phyloP scores from a whole-genome alignment of 1,140 invertebrate genomes.

The Meloidogyne hapla region DNA sequence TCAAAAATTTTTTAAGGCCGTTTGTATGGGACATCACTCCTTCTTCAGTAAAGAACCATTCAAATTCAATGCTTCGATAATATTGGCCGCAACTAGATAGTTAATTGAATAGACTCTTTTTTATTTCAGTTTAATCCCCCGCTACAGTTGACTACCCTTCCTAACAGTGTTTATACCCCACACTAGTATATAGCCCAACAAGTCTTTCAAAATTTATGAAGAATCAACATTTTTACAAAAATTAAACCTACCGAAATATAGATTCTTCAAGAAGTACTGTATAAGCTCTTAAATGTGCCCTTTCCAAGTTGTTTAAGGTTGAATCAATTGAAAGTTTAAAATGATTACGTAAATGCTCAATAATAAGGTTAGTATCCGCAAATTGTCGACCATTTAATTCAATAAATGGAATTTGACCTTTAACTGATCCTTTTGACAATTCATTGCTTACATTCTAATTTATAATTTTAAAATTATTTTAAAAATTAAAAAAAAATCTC shows the following conservation, averaged over 20 bases:
- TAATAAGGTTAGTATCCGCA: constrained; percentile 82
- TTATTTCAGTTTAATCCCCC: too few relatives aligned
- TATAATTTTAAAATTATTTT: too few relatives aligned
- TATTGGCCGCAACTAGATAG: constrained; percentile 25
- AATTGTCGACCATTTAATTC: constrained; percentile 90
- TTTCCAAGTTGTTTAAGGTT: constrained; percentile 78
- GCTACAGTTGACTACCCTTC: too few relatives aligned
- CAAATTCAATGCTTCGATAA: constrained; percentile 35
- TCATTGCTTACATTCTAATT: constrained; percentile 54
- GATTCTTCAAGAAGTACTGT: constrained; percentile 92
- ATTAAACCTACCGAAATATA: constrained; percentile 65
- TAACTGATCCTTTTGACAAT: constrained; percentile 64
- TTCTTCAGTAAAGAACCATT: constrained; percentile 40
- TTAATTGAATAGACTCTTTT: too few relatives aligned
- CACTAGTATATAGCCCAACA: too few relatives aligned
- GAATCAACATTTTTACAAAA: not conserved
- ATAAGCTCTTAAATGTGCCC: constrained; percentile 82
- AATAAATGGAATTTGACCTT: constrained; percentile 80
- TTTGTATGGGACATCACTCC: constrained; percentile 32
- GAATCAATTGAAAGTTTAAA: constrained; percentile 81
- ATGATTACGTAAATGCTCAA: constrained; percentile 75
- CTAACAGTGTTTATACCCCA: too few relatives aligned
- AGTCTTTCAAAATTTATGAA: too few relatives aligned
- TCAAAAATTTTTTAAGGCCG: constrained; percentile 41
- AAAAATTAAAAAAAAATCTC: not conserved